These are phyloP conservation scores for Dallia pectoralis DNA, from an alignment of 2,797 vertebrate species.

Conservation along the genomic window DNA sequence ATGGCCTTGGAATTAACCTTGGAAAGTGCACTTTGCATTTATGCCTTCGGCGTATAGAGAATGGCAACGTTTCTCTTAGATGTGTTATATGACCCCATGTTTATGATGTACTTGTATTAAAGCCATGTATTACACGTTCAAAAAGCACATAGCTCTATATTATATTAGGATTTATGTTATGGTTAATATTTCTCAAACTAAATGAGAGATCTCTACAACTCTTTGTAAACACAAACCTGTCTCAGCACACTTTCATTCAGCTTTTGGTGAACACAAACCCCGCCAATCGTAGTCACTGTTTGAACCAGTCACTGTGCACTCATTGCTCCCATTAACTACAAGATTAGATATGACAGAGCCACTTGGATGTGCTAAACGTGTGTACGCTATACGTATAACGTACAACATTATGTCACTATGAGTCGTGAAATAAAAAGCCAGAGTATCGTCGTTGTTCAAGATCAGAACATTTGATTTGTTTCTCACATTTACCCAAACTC, in stretches of 20 bases:
- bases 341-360: neutral
- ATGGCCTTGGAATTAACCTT: neutral
- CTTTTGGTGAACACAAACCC: neutral
- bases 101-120: too few relatives aligned
- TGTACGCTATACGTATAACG: neutral
- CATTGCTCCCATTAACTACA: neutral
- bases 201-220: neutral
- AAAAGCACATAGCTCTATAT: too few relatives aligned
- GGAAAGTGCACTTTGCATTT: neutral
- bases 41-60: neutral
- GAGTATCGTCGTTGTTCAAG: neutral
- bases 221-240: neutral
- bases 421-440: neutral
- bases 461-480: neutral
- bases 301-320: neutral
- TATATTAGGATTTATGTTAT: too few relatives aligned
- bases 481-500: neutral
- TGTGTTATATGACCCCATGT: neutral
- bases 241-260: neutral
- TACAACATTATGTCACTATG: neutral
- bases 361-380: neutral
- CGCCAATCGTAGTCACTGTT: neutral
- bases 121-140: too few relatives aligned
- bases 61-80: neutral
- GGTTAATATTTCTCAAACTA: neutral